These are phyloP conservation scores for human (Homo sapiens) DNA, from an alignment of 2,113 vertebrate species.

Conservation along the genomic window DNA sequence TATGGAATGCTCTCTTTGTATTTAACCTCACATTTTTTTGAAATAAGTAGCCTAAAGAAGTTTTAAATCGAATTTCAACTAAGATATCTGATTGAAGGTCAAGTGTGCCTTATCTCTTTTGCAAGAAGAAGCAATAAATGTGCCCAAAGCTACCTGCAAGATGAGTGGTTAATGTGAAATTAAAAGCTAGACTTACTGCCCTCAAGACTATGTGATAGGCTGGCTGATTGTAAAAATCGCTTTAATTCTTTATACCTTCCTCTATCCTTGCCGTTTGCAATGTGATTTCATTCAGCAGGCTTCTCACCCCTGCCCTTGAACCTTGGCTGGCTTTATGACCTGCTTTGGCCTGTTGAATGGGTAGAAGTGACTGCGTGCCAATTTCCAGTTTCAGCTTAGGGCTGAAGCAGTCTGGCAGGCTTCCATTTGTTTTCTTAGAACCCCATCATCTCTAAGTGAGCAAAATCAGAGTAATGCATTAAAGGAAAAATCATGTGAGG, in stretches of 20 bases:
- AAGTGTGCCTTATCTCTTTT: constrained; percentile 36
- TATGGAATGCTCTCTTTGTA: constrained; percentile 25
- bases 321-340: background rate
- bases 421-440: background rate
- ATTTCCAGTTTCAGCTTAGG: background rate
- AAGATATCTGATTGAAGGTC: constrained; percentile 54
- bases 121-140: constrained; percentile 5
- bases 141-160: background rate
- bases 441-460: background rate
- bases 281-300: background rate
- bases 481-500: background rate
- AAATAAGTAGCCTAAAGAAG: constrained; percentile 54
- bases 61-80: constrained; percentile 62
- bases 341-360: background rate
- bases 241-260: background rate
- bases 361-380: background rate
- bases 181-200: constrained; percentile 18
- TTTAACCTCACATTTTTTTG: constrained; percentile 47
- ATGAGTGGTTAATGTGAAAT: constrained; percentile 35
- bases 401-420: background rate
- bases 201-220: background rate
- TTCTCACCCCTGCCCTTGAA: background rate
- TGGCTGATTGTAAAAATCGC: constrained; percentile 4
- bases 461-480: background rate
- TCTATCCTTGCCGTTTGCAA: background rate